A percentile compares a stretch with the other conserved stretches of the same genome.
Evolutionary conservation across 2,888 invertebrate species (phyloP).

Genomic region (Magallana nippona): DNA sequence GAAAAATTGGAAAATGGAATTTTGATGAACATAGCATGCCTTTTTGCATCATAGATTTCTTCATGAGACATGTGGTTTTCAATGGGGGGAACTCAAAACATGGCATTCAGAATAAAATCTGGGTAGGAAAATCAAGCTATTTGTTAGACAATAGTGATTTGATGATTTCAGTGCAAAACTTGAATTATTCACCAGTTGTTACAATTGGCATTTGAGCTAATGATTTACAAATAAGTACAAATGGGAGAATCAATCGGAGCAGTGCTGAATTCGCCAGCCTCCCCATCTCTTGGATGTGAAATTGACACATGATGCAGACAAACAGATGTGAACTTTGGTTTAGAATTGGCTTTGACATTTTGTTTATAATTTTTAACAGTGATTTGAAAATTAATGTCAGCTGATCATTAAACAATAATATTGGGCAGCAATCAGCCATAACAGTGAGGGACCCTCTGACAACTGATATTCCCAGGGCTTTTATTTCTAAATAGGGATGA

Average conservation of each 20-base stretch:
- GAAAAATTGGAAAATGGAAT: not conserved
- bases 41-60: not conserved
- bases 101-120: not conserved
- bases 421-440: constrained; percentile 8
- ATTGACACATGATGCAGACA: constrained; percentile 21
- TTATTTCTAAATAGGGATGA: not conserved
- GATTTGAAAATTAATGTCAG: constrained; percentile 32
- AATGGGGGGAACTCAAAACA: not conserved
- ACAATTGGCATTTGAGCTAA: constrained; percentile 26
- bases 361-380: constrained; percentile 35
- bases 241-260: constrained; percentile 4
- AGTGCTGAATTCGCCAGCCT: not conserved
- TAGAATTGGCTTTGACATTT: constrained; percentile 24
- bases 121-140: not conserved
- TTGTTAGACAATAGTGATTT: not conserved
- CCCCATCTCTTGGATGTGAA: not conserved
- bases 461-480: not conserved
- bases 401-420: constrained; percentile 33
- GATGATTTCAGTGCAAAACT: not conserved
- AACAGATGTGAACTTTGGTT: constrained; percentile 2
- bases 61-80: constrained; percentile 8
- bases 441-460: constrained; percentile 16
- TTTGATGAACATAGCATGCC: constrained; percentile 13
- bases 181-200: constrained; percentile 18
- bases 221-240: constrained; percentile 28